Evolutionary conservation across 2,797 vertebrate genomes (phyloP), one percentile per base, ranked within the genome.

Genomic region (Syngnathus rostellatus): DNA sequence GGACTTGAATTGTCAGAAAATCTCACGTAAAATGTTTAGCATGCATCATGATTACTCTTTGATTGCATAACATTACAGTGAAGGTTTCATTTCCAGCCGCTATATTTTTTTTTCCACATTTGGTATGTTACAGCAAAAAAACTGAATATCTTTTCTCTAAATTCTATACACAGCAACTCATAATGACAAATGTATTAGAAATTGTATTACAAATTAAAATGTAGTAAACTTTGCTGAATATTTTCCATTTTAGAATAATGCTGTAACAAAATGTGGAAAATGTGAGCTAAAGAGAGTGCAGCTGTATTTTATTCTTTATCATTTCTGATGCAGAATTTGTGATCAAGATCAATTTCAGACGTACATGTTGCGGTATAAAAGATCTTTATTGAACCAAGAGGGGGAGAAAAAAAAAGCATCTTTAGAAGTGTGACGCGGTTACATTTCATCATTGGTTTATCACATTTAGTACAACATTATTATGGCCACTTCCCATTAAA

Each of bases 311-410:
- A 17, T 23, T 37, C 6, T 37, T 7, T 14, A 1, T 14, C 5
- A 57, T 6, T 37, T 1, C 25, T 37, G 12, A 9, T 58, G 14
- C 25, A 58, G 23, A 38, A 37, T 58, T 16, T 37, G 8, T 37
- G 25, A 12, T 61, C 2, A 40, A 7, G 19, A n/a, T 6, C 19
- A n/a, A 61, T 41, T 19, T 60, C 9, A 61, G 8, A 40, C 59
- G 9, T 43, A 5, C 23, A 12, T 8, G 6, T 39, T 72, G 40
- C 71, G 76, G 81, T 88, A 85, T 68, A 87, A 89, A 88, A 89
- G 80, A 31, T 75, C 67, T 88, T 88, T 88, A 87, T 85, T 84
- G 75, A 83, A 78, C 73, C 57, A 59, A 31, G 2, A 69, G 84
- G 55, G 25, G 21, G 21, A 0, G 6, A 3, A 25, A 83, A 82